Conservation (phyloP, 2,888 invertebrate genomes). For the Oscheius sp. region DNA sequence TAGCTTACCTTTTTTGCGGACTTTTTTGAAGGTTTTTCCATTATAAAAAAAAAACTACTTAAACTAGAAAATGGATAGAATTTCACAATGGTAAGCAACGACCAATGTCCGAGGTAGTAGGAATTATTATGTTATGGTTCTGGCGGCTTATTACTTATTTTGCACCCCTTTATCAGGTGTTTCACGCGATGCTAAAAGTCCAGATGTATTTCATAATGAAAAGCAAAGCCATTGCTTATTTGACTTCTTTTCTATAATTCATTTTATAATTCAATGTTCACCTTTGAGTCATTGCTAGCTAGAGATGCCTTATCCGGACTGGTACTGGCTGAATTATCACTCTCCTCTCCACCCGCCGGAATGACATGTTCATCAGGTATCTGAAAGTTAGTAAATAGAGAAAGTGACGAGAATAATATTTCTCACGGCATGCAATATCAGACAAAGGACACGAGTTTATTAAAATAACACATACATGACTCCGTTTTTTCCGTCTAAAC, state of each 20-base stretch:
- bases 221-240: too few relatives aligned
- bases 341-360: conserved; percentile 42
- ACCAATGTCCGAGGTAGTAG: too few relatives aligned
- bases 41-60: conserved; percentile 2
- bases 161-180: too few relatives aligned
- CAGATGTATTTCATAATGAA: too few relatives aligned
- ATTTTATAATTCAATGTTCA: neutral
- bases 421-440: neutral
- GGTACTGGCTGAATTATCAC: conserved; percentile 25
- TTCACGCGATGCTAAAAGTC: too few relatives aligned
- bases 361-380: conserved; percentile 49
- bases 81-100: too few relatives aligned
- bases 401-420: neutral
- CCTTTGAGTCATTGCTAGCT: conserved; percentile 39
- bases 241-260: too few relatives aligned
- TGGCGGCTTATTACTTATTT: too few relatives aligned
- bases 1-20: too few relatives aligned
- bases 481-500: neutral
- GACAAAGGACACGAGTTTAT: neutral
- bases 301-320: conserved; percentile 40
- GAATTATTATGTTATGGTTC: too few relatives aligned
- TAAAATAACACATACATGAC: neutral
- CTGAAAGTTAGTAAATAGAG: conserved; percentile 33
- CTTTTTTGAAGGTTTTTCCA: too few relatives aligned
- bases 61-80: neutral